Base-by-base conservation (phyloP, 2,888 invertebrate species). In the Beris morrisii region DNA sequence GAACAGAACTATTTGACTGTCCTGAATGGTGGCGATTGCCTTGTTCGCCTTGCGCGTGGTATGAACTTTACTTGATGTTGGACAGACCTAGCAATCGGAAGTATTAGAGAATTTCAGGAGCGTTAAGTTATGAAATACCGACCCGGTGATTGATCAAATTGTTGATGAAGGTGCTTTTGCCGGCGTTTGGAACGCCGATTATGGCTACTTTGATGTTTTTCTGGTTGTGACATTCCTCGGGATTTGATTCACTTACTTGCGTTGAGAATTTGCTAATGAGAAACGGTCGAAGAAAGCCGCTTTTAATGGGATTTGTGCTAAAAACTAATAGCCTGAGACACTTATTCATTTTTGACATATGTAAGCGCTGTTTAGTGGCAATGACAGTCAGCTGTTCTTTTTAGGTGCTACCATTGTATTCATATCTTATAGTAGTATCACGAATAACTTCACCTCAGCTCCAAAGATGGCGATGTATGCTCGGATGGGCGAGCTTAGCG, bases 81-180 rank as follows among this genome's bases (percentile, higher is more conserved):
- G 90, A 78, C 95, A 95, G 64, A 97, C 87, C 93, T 96, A 76
- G 13, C 7, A 50, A 32, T 50, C 2, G 15, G 59, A 81, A 67
- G 52, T 22, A 50, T 44, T 50, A 38, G 38, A 0, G 46, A 22
- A 45, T 12, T 46, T 46, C 22, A 28, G 28, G 4, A 44, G 32
- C 44, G 31, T 38, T 38, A 38, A 38, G 22, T 22, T 13, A 6
- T 46, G 11, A 64, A 4, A 30, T 59, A 77, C 78, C 77, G 80
- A 93, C 93, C 79, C 88, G 87, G 78, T 91, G 85, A 70, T 90
- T 87, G 64, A 93, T 85, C 30, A 98, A 83, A 74, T 86, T 86
- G 81, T 98, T 98, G 38, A 96, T 91, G 38, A 98, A 84, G 0
- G 97, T 96, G 76, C 97, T 97, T 80, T 98, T 98, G 32, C 98